Base-by-base conservation (phyloP, 1,140 invertebrate species). In the Atopsyche davidsoni region DNA sequence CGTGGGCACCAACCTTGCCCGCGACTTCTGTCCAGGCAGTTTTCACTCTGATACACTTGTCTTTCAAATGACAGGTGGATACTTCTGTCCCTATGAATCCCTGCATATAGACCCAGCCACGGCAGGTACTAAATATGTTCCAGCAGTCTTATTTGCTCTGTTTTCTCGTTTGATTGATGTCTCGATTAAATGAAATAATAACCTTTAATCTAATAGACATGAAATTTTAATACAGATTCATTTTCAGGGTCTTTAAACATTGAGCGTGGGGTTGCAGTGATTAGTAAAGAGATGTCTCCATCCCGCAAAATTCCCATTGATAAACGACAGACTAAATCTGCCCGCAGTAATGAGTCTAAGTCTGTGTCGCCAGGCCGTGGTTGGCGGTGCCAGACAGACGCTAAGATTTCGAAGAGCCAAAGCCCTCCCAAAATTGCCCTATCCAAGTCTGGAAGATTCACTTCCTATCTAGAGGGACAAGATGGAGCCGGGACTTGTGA, bases 51-150 rank as follows among this genome's bases (percentile, higher is more conserved):
- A 94, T 63, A 84, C 89, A 44, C 66, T 96, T 42, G 80, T 95
- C 59, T 91, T 95, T 68, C 83, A 89, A 67, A 82, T 93, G 75
- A 84, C 85, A 55, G 89, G 89, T 38, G 89, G 90, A 11, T 90
- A 81, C 60, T 96, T 93, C 66, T 82, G 82, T 36, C 81, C 81
- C 0, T 75, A 77, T 11, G 79, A 77, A 59, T 79, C 76, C 61
- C 69, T 74, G 3, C 70, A 72, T 64, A 46, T 73, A 50, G 69
- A 73, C 25, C 59, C 71, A 4, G n/a, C 38, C 17, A 11, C 18
- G 10, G 13, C 39, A 19, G 32, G 9, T n/a, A 21, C 35, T 2
- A 36, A 51, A 6, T 39, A 17, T 18, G 36, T 40, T 34, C 41
- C 32, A 1, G 42, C 14, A 31, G n/a, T 31, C n/a, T n/a, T n/a